Base-by-base conservation (phyloP, 2,888 invertebrate species). In the Drosophila eohydei region DNA sequence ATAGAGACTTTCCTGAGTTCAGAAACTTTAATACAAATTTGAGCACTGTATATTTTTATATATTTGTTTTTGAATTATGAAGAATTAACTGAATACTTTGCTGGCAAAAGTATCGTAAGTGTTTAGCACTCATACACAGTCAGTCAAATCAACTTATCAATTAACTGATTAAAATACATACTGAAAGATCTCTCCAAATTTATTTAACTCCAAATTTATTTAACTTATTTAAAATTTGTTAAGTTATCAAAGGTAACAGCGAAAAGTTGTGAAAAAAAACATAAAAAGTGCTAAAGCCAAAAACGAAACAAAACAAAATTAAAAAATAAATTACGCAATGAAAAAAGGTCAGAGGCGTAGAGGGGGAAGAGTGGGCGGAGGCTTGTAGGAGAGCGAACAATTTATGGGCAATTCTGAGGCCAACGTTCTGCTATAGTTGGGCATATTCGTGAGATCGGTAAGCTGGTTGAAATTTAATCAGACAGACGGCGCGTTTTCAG, bases 291-390 rank as follows among this genome's bases (percentile, higher is more conserved):
- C 61, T 52, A 66, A 30, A 54, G 21, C 38, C 43, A 65, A 46
- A 52, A 71, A 66, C 56, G 52, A 46, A 50, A n/a, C 11, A 51
- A 51, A 8, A 3, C 12, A 64, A 70, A 51, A 51, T 4, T 6
- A 26, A 51, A 52, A 71, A 71, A 66, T 71, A 72, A 82, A 82
- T 80, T 82, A 67, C 85, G 85, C 64, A 85, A 88, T 85, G 68
- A 59, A 32, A 38, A 21, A 32, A n/a, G 40, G 43, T 9, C 50
- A 44, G 14, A 21, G 26, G 30, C 8, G 28, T 26, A 14, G 11
- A 21, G 32, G 11, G 28, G 14, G 6, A 30, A 36, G 41, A 4
- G 9, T 32, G 26, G 26, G 6, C 26, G 7, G 8, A 32, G 44
- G 48, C 34, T 11, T 58, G 65, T 26, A n/a, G 40, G 55, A 63